Base-by-base conservation (phyloP, 2,888 invertebrate genomes). In the Dolomedes plantarius region DNA sequence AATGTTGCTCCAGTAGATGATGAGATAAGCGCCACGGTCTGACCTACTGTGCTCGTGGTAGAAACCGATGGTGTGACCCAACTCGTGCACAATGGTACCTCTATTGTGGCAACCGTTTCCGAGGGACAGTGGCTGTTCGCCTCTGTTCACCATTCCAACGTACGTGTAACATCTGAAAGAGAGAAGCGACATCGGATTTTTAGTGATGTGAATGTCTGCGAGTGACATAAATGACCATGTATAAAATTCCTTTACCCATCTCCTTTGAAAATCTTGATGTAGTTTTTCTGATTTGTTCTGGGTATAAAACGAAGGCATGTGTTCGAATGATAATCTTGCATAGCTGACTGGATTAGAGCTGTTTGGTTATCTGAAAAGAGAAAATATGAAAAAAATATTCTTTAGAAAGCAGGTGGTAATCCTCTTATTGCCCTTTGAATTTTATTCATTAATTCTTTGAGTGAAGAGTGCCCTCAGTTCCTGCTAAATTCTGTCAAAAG, bases 61-160 rank as follows among this genome's bases (percentile, higher is more conserved):
- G 29, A 87, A 82, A 0, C 81, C 87, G 11, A 82, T 13, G 0
- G 65, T 68, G 36, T 87, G 81, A 81, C 81, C 82, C 9, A 87
- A 28, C 23, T 87, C 87, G 62, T 87, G 77, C 7, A 77, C 27
- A 7, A 82, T 19, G 5, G 50, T 74, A 16, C 81, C 81, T 36
- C 73, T 68, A 9, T n/a, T 0, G n/a, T 31, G 50, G 29, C 87
- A 87, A 2, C 46, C 3, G 27, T n/a, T 16, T 28, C 46, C 28
- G 9, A 83, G 3, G 1, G n/a, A 32, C 7, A 83, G 65, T 13
- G 46, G 65, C 19, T 64, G 75, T 11, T 5, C 23, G 16, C 28
- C 83, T 2, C 79, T 16, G 0, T 29, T 23, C 7, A n/a, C 16
- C 67, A 27, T 72, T 11, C 87, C 87, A n/a, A 87, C 29, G 0